Base-by-base conservation (phyloP, 2,113 vertebrate species). In the Rhynchomys soricoides region DNA sequence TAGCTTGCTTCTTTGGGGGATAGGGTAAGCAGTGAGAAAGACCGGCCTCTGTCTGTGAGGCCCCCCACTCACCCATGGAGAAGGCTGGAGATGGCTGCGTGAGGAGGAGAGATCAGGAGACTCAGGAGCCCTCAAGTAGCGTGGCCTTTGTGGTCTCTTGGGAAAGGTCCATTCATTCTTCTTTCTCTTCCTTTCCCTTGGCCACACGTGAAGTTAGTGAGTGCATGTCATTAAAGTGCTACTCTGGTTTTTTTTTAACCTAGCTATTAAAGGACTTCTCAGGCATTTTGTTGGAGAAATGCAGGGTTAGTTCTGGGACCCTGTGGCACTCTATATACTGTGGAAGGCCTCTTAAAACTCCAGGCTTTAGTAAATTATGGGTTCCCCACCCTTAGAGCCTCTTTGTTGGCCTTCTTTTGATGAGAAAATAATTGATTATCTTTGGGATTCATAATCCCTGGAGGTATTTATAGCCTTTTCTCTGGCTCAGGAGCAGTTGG, bases 401-500 rank as follows among this genome's bases (percentile, higher is more conserved):
- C 83, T 96, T 96, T 91, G 83, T 94, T 83, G 87, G 90, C 64
- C 57, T 96, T 70, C 90, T 93, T 97, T 96, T 97, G 96, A 96
- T 94, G 96, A 97, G 93, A 96, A 97, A 97, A 95, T 96, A 97
- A 96, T 96, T 96, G 95, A 98, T 97, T 96, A 95, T 96, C 92
- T 93, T 89, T 94, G 93, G 91, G 91, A 91, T 95, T 96, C 97
- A 95, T 96, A 90, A 91, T 86, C 90, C 86, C 89, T 86, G 83
- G 86, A 82, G 81, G 88, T 94, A 97, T 94, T 96, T 96, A 85
- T 82, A 71, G 88, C 45, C 43, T 40, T 91, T 70, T 77, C 66
- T 68, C 48, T 81, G 59, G 29, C 57, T 68, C 48, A 81, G 43
- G 34, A n/a, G 62, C 11, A n/a, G 52, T 83, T 93, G 87, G 92